Evolutionary conservation across 2,113 vertebrate genomes (phyloP).

Genomic region (Capra hircus): DNA sequence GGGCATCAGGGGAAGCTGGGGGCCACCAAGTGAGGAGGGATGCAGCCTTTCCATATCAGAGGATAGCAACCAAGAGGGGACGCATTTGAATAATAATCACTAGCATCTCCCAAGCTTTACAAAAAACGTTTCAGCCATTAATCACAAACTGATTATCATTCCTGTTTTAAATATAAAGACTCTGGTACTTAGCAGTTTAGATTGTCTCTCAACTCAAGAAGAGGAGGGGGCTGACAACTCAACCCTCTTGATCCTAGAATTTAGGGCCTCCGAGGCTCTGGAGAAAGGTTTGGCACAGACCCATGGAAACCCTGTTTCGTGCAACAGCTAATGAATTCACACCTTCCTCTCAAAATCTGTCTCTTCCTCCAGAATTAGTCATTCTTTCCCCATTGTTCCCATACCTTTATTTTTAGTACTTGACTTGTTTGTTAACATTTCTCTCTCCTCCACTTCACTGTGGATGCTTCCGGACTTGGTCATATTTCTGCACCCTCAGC

Average conservation of each 20-base stretch:
- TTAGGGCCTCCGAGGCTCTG: not conserved
- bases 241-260: not conserved
- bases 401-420: slow-evolving; percentile 6
- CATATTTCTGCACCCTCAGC: not conserved
- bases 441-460: not conserved
- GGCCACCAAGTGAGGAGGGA: not conserved
- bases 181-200: not conserved
- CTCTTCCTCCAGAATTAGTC: slow-evolving; percentile 4
- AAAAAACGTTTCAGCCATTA: not conserved
- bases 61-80: not conserved
- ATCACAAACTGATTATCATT: not conserved
- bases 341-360: not conserved
- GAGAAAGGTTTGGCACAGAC: not conserved
- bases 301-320: not conserved
- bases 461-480: not conserved
- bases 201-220: not conserved
- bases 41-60: not conserved
- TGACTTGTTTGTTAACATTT: not conserved
- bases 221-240: not conserved
- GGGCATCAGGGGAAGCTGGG: not conserved
- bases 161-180: not conserved
- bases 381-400: not conserved
- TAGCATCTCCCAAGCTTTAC: not conserved
- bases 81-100: not conserved
- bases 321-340: not conserved